Evolutionary conservation across 2,113 vertebrate genomes (phyloP), one percentile per base, ranked within the genome.

Genomic region (Origma solitaria): DNA sequence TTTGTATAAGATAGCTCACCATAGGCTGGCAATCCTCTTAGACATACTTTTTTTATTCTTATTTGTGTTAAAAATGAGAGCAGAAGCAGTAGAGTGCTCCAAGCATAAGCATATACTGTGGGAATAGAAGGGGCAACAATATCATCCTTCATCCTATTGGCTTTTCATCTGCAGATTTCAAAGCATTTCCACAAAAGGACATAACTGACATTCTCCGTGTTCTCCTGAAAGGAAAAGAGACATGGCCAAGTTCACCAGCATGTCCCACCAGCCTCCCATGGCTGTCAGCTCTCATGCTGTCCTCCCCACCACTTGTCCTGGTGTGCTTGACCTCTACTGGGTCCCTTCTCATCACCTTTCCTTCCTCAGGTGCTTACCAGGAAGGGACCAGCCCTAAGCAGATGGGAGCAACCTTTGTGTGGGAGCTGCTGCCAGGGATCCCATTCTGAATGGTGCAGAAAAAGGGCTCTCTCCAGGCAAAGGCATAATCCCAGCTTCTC

Each of bases 331-430:
- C 14, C 19, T 73, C 42, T 2, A 0, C 40, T 71, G 38, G 21
- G 27, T 5, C 82, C 70, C 33, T 44, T 45, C 53, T 80, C 50
- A 54, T 30, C 50, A 12, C 21, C 21, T 44, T 44, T n/a, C 57
- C 22, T 80, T 49, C 14, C 30, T 13, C 50, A 13, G 25, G 31
- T 68, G 5, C 28, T 27, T 5, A 2, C 14, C 3, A 16, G 62
- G 14, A 45, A 3, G 13, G 35, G 19, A 42, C 7, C 27, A 45
- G 42, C 0, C 0, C 70, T 17, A 35, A n/a, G 38, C 0, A 0
- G 19, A 11, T 53, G 28, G 51, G 22, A 78, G 28, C 35, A 71
- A 15, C 2, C 20, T 47, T 38, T 1, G 2, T 33, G 35, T 21
- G 28, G 47, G 20, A 47, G 31, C 13, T 9, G 57, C 65, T 76